phyloP scores from a whole-genome alignment of 2,888 invertebrate genomes.

The Exephanes ischioxanthus region DNA sequence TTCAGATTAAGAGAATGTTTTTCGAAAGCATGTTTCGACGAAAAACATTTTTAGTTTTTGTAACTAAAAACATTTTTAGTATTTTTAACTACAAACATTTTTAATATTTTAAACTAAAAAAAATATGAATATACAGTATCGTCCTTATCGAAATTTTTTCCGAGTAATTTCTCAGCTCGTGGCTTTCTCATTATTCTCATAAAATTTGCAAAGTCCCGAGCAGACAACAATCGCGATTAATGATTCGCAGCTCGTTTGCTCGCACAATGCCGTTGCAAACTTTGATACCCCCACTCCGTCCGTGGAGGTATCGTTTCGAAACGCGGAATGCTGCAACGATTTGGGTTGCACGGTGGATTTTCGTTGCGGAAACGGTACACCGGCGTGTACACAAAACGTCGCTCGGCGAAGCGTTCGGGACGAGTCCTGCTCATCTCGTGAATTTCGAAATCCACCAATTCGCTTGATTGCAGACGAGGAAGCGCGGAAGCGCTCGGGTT shows the following conservation, averaged over 20 bases:
- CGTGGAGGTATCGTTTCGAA: conserved; percentile 18
- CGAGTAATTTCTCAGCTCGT: not conserved
- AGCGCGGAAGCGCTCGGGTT: conserved; percentile 24
- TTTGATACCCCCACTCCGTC: not conserved
- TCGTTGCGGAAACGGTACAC: not conserved
- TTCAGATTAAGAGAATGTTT: too few species aligned
- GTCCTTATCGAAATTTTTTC: too few species aligned
- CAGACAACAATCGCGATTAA: not conserved
- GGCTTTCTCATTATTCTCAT: not conserved
- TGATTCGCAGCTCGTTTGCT: not conserved
- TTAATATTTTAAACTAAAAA: too few species aligned
- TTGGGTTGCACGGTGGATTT: conserved; percentile 7
- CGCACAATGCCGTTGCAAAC: not conserved
- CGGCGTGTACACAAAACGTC: conserved; percentile 31
- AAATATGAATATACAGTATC: too few species aligned
- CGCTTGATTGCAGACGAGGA: conserved; percentile 57
- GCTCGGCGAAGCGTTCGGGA: not conserved
- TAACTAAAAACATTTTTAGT: too few species aligned
- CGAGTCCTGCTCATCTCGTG: conserved; percentile 5
- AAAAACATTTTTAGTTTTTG: too few species aligned
- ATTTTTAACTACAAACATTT: too few species aligned
- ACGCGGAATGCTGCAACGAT: conserved; percentile 32
- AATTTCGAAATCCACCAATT: conserved; percentile 61
- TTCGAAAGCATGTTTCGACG: too few species aligned
- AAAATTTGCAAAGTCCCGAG: not conserved